Base-by-base conservation (phyloP, 2,888 invertebrate species). In the Lasioglossum calceatum region DNA sequence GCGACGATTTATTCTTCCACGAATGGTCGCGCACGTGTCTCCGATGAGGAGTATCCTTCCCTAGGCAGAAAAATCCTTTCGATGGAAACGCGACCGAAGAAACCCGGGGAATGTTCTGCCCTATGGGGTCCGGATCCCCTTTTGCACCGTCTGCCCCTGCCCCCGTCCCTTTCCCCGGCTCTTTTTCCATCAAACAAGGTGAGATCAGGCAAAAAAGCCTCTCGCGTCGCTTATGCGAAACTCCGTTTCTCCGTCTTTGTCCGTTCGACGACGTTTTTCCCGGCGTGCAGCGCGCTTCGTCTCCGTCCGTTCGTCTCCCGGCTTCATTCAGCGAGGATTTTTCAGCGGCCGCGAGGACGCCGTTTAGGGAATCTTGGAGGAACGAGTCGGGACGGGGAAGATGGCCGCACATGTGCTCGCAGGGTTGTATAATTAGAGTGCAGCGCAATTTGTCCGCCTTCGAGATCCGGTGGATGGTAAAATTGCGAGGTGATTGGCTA, bases 351-450 rank as follows among this genome's bases (percentile, higher is more conserved):
- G 81, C 82, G 86, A 87, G 92, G 92, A 90, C 89, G 89, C 94
- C 95, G 94, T 94, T 94, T 94, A 95, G 94, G 95, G 94, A 94
- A 95, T 94, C 93, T 94, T 95, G 94, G 93, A 92, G 90, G 82
- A 80, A 88, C 80, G 88, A 58, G 85, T 85, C 67, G 64, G 44
- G 75, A 79, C 64, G 73, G 61, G 36, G 44, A 39, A 47, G 61
- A 71, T 70, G 71, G 39, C 50, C 77, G 47, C 77, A 79, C 50
- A 64, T 76, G 39, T 77, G 81, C 77, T 74, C 72, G 81, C 80
- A 64, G 74, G 76, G 73, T 77, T 77, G 88, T 79, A 81, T 85
- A 85, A 85, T 85, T 85, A 85, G 85, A 85, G 85, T 73, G 85
- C 85, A 64, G 75, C 76, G 85, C 85, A 85, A 85, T 85, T 85